Evolutionary conservation across 2,113 vertebrate genomes (phyloP).

Genomic region (Acrocephalus kingi): DNA sequence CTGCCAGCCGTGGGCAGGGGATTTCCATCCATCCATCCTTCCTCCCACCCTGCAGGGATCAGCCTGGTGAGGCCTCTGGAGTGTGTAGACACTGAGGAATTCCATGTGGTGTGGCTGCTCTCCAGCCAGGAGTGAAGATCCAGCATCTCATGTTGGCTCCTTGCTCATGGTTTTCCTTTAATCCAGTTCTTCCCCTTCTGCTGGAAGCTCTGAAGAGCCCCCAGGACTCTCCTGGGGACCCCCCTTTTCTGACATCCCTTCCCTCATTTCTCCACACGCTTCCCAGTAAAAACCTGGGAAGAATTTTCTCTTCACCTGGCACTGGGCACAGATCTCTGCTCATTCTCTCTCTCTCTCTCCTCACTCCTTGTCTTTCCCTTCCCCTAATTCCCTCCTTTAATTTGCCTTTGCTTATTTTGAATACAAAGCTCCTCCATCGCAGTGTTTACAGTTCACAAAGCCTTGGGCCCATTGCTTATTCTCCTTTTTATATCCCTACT

Average conservation of each 20-base stretch:
- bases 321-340: not conserved
- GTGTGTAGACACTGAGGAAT: not conserved
- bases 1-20: not conserved
- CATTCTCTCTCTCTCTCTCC: not conserved
- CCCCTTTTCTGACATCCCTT: not conserved
- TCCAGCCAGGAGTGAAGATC: not conserved
- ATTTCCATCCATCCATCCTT: not conserved
- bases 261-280: not conserved
- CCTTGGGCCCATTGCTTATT: conserved; percentile 33
- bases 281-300: not conserved
- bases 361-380: not conserved
- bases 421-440: conserved; percentile 4
- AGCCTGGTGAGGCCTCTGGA: rapidly evolving
- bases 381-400: not conserved
- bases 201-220: not conserved
- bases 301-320: not conserved
- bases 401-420: conserved; percentile 60
- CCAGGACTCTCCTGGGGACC: not conserved
- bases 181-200: not conserved
- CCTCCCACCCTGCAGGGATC: not conserved
- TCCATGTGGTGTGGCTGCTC: rapidly evolving
- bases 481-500: not conserved
- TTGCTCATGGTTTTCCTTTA: not conserved
- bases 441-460: conserved; percentile 56
- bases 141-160: not conserved